These are phyloP conservation scores for Myiothlypis coronata DNA, from an alignment of 2,797 vertebrate genomes.

Conservation along the genomic window DNA sequence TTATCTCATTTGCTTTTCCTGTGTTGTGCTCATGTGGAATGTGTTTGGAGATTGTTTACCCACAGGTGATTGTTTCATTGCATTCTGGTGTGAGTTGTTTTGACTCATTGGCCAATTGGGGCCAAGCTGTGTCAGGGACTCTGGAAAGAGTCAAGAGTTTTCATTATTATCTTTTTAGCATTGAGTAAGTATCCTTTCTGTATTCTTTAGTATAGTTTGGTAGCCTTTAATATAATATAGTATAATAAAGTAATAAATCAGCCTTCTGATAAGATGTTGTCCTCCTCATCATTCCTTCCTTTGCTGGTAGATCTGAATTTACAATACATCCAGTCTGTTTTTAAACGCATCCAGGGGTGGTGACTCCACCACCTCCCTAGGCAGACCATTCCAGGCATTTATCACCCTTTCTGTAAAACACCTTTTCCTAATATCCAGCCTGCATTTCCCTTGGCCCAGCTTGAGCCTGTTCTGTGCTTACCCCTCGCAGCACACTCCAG, in stretches of 20 bases:
- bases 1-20: neutral
- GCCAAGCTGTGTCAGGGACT: neutral
- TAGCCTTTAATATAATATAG: neutral
- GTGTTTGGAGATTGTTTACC: neutral
- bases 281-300: neutral
- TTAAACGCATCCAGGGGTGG: neutral
- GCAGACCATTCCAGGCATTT: neutral
- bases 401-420: neutral
- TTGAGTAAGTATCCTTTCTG: neutral
- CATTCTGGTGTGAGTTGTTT: neutral
- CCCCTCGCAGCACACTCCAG: neutral
- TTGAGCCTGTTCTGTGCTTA: conserved; percentile 4
- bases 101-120: fast-evolving
- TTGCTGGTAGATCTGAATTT: neutral
- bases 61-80: neutral
- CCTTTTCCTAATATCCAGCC: neutral
- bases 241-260: neutral
- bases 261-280: neutral
- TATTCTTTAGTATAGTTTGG: neutral
- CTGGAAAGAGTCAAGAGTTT: neutral
- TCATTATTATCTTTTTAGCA: neutral
- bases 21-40: neutral
- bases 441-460: neutral
- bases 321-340: neutral
- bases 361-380: neutral